Base-by-base conservation (phyloP, 2,113 vertebrate species). In the Hymenochirus boettgeri region DNA sequence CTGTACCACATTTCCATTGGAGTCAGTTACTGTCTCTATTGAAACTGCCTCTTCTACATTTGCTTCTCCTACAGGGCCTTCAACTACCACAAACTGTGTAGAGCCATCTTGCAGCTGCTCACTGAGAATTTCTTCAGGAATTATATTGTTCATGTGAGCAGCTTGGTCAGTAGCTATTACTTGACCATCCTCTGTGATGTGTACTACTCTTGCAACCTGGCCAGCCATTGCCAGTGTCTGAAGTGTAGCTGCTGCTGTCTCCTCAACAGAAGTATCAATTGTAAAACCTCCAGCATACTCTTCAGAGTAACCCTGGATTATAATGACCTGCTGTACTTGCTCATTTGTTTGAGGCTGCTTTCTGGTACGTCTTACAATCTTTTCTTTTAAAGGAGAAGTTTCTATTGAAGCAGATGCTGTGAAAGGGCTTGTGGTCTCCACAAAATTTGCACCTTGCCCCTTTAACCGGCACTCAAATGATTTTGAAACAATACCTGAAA, bases 381-480 rank as follows among this genome's bases (percentile, higher is more conserved):
- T 79, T 31, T 86, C 84, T 42, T 74, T 79, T 12, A 73, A 70
- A 0, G 85, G 81, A 7, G 83, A 75, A 39, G 73, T 78, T 17
- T 88, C 89, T 1, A 73, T 79, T 24, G 89, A 73, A 0, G 84
- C 75, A 5, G 83, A 77, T 0, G 83, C 84, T 0, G 89, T 86
- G 12, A 87, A 91, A 7, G 84, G 70, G 7, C 80, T 72, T 0
- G 91, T 89, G 0, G 92, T 79, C 79, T 96, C 91, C 74, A 99
- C 94, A 63, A 95, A 98, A 1, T 94, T 77, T 22, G 96, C 96
- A 9, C 96, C 96, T 67, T 98, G 95, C 19, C 96, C 96, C 79
- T 94, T 97, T 53, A 99, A 82, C 2, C 96, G 93, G 69, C 96
- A 99, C 75, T 99, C 96, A 0, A 95, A 98, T 10, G 96, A 97